Percentiles rank a stretch among this genome's conserved stretches.
Evolutionary conservation across 1,140 invertebrate species (phyloP).

Genomic region (Anastrepha obliqua): DNA sequence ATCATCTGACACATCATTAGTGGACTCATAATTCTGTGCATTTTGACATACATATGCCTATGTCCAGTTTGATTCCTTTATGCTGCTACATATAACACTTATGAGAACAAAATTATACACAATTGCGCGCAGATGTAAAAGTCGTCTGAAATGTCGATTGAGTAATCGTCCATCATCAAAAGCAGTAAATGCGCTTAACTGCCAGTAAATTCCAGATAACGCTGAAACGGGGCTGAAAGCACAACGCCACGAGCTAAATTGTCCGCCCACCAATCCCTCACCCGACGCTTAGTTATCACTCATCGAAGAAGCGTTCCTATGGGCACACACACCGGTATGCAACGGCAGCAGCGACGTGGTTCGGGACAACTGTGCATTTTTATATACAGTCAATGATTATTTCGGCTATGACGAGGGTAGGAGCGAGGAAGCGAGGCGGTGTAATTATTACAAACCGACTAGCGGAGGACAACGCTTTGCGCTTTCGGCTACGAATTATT

Average conservation of each 20-base stretch:
- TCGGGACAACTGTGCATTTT: not conserved
- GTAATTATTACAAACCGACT: too few species aligned
- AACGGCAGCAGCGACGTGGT: not conserved
- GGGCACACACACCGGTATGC: too few species aligned
- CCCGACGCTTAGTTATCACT: not conserved
- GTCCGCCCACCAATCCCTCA: not conserved
- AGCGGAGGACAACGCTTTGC: not conserved
- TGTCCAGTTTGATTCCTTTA: too few species aligned
- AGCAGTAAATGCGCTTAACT: constrained; percentile 35
- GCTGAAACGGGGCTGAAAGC: not conserved
- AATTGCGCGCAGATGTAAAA: too few species aligned
- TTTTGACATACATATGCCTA: too few species aligned
- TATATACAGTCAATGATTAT: not conserved
- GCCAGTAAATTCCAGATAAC: not conserved
- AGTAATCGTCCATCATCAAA: constrained; percentile 3
- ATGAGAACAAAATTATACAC: too few species aligned
- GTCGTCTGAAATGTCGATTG: not conserved
- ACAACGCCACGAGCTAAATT: not conserved
- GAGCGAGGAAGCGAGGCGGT: too few species aligned
- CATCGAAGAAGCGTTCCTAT: too few species aligned
- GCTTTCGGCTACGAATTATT: constrained; percentile 8
- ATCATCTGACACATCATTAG: too few species aligned
- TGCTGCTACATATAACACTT: too few species aligned
- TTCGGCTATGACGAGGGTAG: not conserved
- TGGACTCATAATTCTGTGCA: too few species aligned